phyloP scores from a whole-genome alignment of 2,113 vertebrate species.

The Elephas maximus region DNA sequence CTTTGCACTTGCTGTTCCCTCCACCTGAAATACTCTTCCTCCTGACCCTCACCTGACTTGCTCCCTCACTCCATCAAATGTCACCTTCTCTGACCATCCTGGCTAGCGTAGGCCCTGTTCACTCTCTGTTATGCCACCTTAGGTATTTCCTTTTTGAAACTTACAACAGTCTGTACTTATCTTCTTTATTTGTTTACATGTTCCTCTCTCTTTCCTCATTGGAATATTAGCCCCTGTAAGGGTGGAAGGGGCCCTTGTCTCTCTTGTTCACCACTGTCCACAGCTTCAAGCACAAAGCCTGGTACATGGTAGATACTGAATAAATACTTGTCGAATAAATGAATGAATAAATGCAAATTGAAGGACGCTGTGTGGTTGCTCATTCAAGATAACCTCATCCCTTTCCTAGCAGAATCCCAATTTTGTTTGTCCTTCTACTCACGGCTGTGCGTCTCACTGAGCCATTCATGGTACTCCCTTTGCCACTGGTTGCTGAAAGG shows the following conservation, averaged over 20 bases:
- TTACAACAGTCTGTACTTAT: neutral
- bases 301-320: neutral
- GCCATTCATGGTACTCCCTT: neutral
- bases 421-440: neutral
- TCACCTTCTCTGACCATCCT: neutral
- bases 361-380: neutral
- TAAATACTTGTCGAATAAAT: neutral
- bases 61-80: neutral
- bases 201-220: neutral
- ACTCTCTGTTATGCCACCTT: too few relatives aligned
- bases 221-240: neutral
- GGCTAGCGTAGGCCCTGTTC: too few relatives aligned
- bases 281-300: neutral
- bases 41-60: neutral
- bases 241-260: neutral
- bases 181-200: neutral
- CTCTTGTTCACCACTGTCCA: neutral
- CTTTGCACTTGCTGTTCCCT: neutral
- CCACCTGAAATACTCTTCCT: neutral
- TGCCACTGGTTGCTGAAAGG: neutral
- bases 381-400: neutral
- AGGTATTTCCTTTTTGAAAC: neutral
- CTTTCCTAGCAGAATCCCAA: neutral
- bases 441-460: neutral
- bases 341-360: neutral